A percentile compares a stretch with the other conserved stretches of the same genome.
phyloP scores from a whole-genome alignment of 2,888 invertebrate species.

The Lomographa bimaculata region DNA sequence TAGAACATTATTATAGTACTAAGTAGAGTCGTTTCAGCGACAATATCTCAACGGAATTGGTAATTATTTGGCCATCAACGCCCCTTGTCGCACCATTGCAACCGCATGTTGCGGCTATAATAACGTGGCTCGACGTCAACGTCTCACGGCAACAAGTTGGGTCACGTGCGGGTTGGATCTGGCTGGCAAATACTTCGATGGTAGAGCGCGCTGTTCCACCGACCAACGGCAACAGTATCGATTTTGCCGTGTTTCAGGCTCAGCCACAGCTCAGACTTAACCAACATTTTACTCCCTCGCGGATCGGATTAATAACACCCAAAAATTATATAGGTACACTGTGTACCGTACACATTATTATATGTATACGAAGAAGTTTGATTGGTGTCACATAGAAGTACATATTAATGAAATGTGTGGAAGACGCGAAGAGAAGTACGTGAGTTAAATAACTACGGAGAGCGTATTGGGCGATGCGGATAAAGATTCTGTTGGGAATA shows the following conservation, averaged over 20 bases:
- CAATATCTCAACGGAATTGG: slow-evolving; percentile 21
- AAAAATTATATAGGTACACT: slow-evolving; percentile 36
- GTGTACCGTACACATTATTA: too few species aligned
- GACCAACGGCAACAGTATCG: slow-evolving; percentile 67
- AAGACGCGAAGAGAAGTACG: slow-evolving; percentile 42
- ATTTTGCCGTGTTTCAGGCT: slow-evolving; percentile 65
- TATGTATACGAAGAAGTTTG: slow-evolving; percentile 31
- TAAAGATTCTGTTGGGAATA: slow-evolving; percentile 36
- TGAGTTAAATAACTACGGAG: slow-evolving; percentile 47
- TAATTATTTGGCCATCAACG: slow-evolving; percentile 37
- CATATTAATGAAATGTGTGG: slow-evolving; percentile 38
- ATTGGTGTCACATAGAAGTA: slow-evolving; percentile 37
- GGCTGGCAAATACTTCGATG: slow-evolving; percentile 68
- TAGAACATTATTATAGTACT: neutral
- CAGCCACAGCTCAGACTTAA: slow-evolving; percentile 60
- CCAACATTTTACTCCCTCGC: slow-evolving; percentile 44
- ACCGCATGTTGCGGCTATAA: slow-evolving; percentile 39
- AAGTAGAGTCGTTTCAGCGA: slow-evolving; percentile 7
- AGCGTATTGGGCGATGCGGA: slow-evolving; percentile 46
- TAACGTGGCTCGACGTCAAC: slow-evolving; percentile 38
- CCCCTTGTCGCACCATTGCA: slow-evolving; percentile 28
- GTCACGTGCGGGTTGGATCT: slow-evolving; percentile 76
- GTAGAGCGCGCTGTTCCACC: slow-evolving; percentile 72
- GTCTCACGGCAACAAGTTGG: slow-evolving; percentile 77
- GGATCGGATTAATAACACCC: slow-evolving; percentile 36